A percentile compares a stretch with the other conserved stretches of the same genome.
Conservation (phyloP, 1,140 invertebrate species). For the Ooceraea biroi region DNA sequence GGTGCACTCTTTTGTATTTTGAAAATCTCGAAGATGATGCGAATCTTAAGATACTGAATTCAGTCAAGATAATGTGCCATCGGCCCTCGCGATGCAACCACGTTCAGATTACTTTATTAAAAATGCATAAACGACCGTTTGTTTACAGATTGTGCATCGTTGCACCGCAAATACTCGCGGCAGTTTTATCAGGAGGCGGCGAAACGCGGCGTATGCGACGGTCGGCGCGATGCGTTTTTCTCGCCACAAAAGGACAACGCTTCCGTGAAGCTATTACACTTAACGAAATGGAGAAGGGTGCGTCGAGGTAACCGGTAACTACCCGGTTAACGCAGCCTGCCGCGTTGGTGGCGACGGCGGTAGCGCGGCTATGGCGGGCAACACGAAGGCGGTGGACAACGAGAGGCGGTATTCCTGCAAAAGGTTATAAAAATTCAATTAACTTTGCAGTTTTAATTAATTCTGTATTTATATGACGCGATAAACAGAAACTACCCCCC, state of each 20-base stretch:
- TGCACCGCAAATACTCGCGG: conserved; percentile 78
- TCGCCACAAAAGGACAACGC: conserved; percentile 81
- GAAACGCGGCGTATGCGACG: neutral
- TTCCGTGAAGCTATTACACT: conserved; percentile 82
- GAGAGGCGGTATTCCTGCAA: conserved; percentile 27
- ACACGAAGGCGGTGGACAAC: conserved; percentile 48
- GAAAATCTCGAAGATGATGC: too few species aligned
- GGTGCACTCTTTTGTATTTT: too few species aligned
- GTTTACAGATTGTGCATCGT: conserved; percentile 78
- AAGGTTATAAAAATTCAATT: conserved; percentile 84
- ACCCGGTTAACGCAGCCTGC: conserved; percentile 78
- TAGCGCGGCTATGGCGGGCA: too few species aligned
- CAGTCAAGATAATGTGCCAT: neutral
- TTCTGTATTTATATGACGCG: conserved; percentile 81
- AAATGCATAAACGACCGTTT: conserved; percentile 69
- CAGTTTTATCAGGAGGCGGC: conserved; percentile 76
- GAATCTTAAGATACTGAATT: too few species aligned
- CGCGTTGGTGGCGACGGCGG: conserved; percentile 17
- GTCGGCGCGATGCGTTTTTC: conserved; percentile 50
- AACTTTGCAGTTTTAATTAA: conserved; percentile 82
- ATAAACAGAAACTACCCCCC: conserved; percentile 78
- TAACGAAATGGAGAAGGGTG: conserved; percentile 76
- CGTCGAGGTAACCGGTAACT: conserved; percentile 71
- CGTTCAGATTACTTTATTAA: conserved; percentile 65
- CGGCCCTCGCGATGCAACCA: conserved; percentile 9